phyloP scores from a whole-genome alignment of 1,140 invertebrate genomes.

The Drosophila leontia region DNA sequence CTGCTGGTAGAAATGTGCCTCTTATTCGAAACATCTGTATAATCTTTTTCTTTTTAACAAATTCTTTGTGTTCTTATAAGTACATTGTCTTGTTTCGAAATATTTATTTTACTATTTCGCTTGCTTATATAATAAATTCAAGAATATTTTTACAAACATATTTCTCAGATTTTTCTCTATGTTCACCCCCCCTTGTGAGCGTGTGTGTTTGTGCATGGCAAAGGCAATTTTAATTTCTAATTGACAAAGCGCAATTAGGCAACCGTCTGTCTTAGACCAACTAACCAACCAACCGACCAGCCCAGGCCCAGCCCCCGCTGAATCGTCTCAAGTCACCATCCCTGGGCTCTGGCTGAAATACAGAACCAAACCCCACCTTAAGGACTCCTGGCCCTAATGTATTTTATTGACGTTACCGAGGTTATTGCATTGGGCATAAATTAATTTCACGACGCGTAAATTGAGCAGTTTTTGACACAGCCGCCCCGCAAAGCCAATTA shows the following conservation, averaged over 20 bases:
- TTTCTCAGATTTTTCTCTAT: not conserved
- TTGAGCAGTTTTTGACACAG: constrained; percentile 83
- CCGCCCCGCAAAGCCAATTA: constrained; percentile 72
- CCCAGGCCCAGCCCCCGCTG: not conserved
- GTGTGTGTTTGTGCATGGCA: constrained; percentile 16
- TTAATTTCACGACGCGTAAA: constrained; percentile 85
- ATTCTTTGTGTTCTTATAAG: not conserved
- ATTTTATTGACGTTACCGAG: constrained; percentile 84
- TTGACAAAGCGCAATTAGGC: constrained; percentile 79
- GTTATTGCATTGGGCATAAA: constrained; percentile 85
- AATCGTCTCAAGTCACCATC: not conserved
- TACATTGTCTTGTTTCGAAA: not conserved
- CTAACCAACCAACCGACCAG: not conserved
- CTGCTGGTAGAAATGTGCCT: not conserved
- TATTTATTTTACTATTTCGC: not conserved
- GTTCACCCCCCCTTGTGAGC: constrained; percentile 4
- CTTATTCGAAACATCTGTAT: not conserved
- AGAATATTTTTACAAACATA: too few relatives aligned
- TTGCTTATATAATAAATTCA: too few relatives aligned
- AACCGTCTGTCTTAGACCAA: constrained; percentile 24
- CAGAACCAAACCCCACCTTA: constrained; percentile 17
- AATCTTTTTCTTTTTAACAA: not conserved
- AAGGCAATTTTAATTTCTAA: constrained; percentile 78
- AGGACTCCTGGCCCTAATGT: constrained; percentile 68
- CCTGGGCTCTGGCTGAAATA: not conserved